Evolutionary conservation across 2,113 vertebrate genomes (phyloP).

Genomic region (Okapia johnstoni): DNA sequence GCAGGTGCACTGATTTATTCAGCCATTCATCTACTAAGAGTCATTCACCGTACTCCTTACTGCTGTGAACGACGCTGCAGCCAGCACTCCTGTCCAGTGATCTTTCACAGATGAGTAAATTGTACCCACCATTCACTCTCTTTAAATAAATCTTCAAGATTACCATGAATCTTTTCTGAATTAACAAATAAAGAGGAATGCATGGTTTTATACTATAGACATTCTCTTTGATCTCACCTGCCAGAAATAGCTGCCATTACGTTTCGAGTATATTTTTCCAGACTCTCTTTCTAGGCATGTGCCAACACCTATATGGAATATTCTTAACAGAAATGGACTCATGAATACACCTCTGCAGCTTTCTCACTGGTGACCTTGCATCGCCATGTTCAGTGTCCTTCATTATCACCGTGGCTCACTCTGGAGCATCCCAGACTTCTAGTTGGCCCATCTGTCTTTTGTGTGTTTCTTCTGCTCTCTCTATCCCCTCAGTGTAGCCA

Average conservation of each 20-base stretch:
- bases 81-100: not conserved
- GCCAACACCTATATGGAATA: not conserved
- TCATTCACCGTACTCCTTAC: not conserved
- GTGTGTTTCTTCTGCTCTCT: not conserved
- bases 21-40: not conserved
- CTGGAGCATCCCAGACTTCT: not conserved
- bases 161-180: not conserved
- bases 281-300: not conserved
- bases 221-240: not conserved
- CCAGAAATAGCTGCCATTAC: not conserved
- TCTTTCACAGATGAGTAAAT: not conserved
- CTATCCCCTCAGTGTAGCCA: not conserved
- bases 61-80: accelerated
- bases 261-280: not conserved
- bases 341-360: not conserved
- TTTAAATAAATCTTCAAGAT: not conserved
- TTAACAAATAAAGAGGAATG: not conserved
- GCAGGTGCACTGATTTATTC: not conserved
- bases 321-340: not conserved
- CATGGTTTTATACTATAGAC: not conserved
- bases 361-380: not conserved
- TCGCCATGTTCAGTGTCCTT: not conserved
- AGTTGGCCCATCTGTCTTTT: not conserved
- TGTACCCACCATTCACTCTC: not conserved
- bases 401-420: not conserved